Evolutionary conservation across 37 sponge, comb jelly and placozoan species (phyloP).

Genomic region (Hexactinellida sp.): DNA sequence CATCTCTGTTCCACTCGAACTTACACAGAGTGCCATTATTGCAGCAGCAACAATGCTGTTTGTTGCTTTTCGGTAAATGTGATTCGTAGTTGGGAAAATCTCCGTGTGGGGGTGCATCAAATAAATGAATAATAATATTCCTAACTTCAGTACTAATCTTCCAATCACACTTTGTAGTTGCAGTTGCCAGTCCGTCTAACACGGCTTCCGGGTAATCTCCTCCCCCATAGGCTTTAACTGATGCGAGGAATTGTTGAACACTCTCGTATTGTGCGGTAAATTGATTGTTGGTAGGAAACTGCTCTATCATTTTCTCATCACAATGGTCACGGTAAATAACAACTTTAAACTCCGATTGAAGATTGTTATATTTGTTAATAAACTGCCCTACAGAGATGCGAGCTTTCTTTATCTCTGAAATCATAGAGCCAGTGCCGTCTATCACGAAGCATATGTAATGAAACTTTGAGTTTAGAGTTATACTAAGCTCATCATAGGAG

Average conservation of each 20-base stretch:
- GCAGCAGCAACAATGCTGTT: not conserved
- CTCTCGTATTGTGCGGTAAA: not conserved
- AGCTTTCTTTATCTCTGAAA: not conserved
- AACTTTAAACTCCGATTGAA: not conserved
- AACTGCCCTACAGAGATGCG: not conserved
- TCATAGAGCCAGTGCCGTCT: not conserved
- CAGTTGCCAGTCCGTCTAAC: not conserved
- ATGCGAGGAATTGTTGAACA: not conserved
- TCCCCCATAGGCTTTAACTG: not conserved
- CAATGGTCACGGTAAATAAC: not conserved
- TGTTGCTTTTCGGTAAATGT: not conserved
- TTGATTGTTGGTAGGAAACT: not conserved
- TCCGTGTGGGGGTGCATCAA: conserved; percentile 8
- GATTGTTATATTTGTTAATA: not conserved
- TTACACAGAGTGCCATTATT: not conserved
- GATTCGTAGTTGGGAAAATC: not conserved
- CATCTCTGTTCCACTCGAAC: not conserved
- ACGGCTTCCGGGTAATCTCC: not conserved
- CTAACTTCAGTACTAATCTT: not conserved
- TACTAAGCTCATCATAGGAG: not conserved
- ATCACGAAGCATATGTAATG: not conserved
- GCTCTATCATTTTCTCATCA: not conserved
- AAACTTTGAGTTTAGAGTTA: not conserved
- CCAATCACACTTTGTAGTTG: not conserved
- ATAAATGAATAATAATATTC: not conserved